Conservation (phyloP, 2,113 vertebrate species). For the Telmatochromis sp. region DNA sequence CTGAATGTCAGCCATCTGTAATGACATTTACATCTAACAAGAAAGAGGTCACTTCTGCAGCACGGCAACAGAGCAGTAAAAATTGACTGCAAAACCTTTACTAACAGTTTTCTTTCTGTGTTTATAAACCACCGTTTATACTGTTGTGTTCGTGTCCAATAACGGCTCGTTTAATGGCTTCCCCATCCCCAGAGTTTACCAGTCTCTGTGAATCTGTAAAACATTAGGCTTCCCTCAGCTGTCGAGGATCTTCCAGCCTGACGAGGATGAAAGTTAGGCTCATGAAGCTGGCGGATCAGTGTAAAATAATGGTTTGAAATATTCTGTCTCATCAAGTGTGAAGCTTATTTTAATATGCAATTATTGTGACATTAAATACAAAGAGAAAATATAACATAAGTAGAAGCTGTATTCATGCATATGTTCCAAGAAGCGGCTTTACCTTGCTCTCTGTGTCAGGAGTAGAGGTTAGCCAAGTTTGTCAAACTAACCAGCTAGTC, state of each 20-base stretch:
- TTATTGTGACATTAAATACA: not conserved
- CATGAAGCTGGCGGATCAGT: not conserved
- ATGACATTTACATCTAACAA: not conserved
- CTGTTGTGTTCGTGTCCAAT: not conserved
- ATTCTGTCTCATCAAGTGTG: not conserved
- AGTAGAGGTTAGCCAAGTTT: not conserved
- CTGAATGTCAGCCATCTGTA: not conserved
- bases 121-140: not conserved
- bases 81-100: not conserved
- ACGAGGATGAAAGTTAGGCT: not conserved
- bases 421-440: not conserved
- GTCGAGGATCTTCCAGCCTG: not conserved
- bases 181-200: not conserved
- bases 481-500: not conserved
- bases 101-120: fast-evolving
- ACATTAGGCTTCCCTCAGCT: not conserved
- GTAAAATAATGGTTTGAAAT: not conserved
- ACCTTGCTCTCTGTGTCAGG: not conserved
- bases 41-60: not conserved
- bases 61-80: not conserved
- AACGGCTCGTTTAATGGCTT: not conserved
- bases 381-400: not conserved
- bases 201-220: not conserved
- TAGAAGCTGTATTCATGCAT: not conserved
- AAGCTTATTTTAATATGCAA: not conserved